Base-by-base conservation (phyloP, 2,113 vertebrate species). In the Melanerpes formicivorus region DNA sequence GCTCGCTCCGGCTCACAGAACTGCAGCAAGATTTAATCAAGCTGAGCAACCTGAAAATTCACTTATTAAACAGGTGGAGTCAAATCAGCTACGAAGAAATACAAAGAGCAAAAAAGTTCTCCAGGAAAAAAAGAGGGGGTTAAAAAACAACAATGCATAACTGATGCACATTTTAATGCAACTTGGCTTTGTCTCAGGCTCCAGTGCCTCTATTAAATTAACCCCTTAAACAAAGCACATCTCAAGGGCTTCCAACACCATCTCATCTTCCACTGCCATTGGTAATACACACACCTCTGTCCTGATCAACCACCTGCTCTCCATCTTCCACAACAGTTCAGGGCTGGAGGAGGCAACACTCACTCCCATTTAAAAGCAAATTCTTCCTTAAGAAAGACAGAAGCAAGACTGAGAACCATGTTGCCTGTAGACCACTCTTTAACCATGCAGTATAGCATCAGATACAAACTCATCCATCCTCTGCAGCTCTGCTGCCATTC, bases 361-460 rank as follows among this genome's bases (percentile, higher is more conserved):
- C 0, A 0, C 19, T 55, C 27, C 1, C 3, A 58, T 54, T 54
- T n/a, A n/a, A 73, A 87, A 60, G 22, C 3, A 22, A 26, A 60
- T 54, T 52, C 21, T 64, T 64, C 56, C 0, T 0, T 19, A 50
- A 34, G 6, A 32, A 76, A 56, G 10, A 63, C 52, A 44, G 34
- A 44, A 56, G 27, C 0, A 5, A 27, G 30, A 23, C 30, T 10
- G 65, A n/a, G 16, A 86, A 5, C 13, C 25, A 6, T 0, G 3
- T 11, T 29, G 37, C 56, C 9, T 48, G 37, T 32, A 14, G 52
- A 76, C 7, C 21, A 0, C 32, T 18, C 26, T 67, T 42, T 5
- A 34, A 30, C 13, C 1, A 0, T 0, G 0, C 0, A 18, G 56
- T 19, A 9, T 1, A 34, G 58, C 64, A 18, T 5, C 27, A 7